A percentile compares a stretch with the other conserved stretches of the same genome.
Conservation (phyloP, 2,113 vertebrate genomes). For the Crotalus viridis region DNA sequence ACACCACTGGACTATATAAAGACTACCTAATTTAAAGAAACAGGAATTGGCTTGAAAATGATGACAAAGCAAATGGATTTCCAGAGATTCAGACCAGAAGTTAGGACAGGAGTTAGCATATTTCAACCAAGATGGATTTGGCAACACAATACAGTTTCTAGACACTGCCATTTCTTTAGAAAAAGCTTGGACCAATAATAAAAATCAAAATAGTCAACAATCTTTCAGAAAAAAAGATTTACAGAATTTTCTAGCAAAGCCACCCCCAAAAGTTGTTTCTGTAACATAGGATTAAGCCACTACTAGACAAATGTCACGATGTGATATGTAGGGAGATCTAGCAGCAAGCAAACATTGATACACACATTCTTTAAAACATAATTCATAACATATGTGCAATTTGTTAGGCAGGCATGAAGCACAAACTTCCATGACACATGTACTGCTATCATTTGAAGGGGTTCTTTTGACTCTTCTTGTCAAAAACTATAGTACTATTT, state of each 20-base stretch:
- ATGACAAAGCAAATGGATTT: not conserved
- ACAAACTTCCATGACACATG: not conserved
- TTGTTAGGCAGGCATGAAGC: not conserved
- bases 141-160: not conserved
- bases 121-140: conserved; percentile 19
- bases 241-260: not conserved
- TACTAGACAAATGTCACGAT: accelerated
- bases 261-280: not conserved
- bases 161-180: not conserved
- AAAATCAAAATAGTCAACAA: conserved; percentile 5
- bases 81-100: conserved; percentile 15
- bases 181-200: not conserved
- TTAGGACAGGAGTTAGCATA: not conserved
- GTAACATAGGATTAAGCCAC: conserved; percentile 1
- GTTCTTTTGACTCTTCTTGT: not conserved
- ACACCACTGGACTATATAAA: not conserved
- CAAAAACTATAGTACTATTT: not conserved
- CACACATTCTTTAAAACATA: not conserved
- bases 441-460: not conserved
- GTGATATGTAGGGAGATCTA: not conserved
- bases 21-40: conserved; percentile 4
- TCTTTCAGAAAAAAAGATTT: not conserved
- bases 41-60: not conserved
- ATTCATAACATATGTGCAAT: not conserved
- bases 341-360: not conserved